Base-by-base conservation (phyloP, 1,140 invertebrate species). In the Drosophila tsacasi region DNA sequence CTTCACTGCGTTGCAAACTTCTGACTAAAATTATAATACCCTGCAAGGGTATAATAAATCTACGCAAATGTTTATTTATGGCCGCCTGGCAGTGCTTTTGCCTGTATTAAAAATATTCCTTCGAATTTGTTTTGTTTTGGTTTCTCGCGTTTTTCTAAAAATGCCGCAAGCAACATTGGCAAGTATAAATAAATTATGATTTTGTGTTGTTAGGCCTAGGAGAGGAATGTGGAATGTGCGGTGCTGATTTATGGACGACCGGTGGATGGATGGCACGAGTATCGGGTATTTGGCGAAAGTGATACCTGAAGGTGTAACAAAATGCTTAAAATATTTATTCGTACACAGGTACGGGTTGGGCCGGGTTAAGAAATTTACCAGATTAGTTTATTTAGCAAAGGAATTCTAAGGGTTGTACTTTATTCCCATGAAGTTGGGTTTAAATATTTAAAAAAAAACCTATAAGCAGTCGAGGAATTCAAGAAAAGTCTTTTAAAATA, bases 1-100 rank as follows among this genome's bases (percentile, higher is more conserved):
- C n/a, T n/a, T n/a, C n/a, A n/a, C n/a, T n/a, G n/a, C n/a, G n/a
- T n/a, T n/a, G n/a, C n/a, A n/a, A n/a, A n/a, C n/a, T n/a, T n/a
- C n/a, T n/a, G n/a, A n/a, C n/a, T n/a, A n/a, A n/a, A n/a, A n/a
- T n/a, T n/a, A n/a, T n/a, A n/a, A n/a, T n/a, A n/a, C n/a, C n/a
- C n/a, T n/a, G n/a, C n/a, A n/a, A n/a, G n/a, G n/a, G n/a, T n/a
- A n/a, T n/a, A n/a, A n/a, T 65, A 84, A 81, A 66, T 63, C 47
- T 69, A 59, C 60, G 78, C 30, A 74, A 78, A 81, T 83, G 77
- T 87, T 87, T 89, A 87, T 87, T 87, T 87, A 81, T 89, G 83
- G 76, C 75, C 67, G 76, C 75, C 67, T 67, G 55, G 57, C 46
- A 57, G 32, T 60, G 61, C 61, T 59, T 44, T 60, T 57, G 80